These are phyloP conservation scores for Ptilorrhoa leucosticta DNA, from an alignment of 2,113 vertebrate species.

Conservation along the genomic window DNA sequence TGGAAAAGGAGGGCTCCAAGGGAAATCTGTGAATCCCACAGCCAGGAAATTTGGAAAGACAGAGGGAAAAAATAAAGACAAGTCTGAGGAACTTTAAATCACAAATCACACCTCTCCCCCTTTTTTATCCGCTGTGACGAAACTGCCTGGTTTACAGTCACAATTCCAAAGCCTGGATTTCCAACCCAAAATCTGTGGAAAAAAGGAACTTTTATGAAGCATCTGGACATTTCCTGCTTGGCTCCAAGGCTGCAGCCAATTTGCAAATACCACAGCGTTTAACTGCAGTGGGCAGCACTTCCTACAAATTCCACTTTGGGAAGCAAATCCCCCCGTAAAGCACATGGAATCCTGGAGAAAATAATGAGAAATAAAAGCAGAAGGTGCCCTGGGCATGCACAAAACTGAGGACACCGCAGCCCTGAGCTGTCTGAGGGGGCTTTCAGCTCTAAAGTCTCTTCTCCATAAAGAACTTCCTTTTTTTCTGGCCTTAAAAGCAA, in stretches of 20 bases:
- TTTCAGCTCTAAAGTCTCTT: background rate
- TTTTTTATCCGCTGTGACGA: background rate
- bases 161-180: background rate
- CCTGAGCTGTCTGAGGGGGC: background rate
- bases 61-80: background rate
- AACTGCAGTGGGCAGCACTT: background rate
- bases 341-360: background rate
- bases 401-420: background rate
- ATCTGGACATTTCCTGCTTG: background rate
- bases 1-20: background rate
- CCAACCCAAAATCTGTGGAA: background rate
- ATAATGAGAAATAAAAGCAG: background rate
- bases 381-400: background rate
- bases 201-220: background rate
- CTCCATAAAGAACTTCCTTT: background rate
- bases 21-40: background rate
- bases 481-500: background rate
- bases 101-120: background rate
- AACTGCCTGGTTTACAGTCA: background rate
- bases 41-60: background rate
- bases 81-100: background rate
- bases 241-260: background rate
- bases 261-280: background rate
- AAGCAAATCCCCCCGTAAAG: background rate
- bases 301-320: background rate